Evolutionary conservation across 2,797 vertebrate species (phyloP).

Genomic region (Lophius americanus): DNA sequence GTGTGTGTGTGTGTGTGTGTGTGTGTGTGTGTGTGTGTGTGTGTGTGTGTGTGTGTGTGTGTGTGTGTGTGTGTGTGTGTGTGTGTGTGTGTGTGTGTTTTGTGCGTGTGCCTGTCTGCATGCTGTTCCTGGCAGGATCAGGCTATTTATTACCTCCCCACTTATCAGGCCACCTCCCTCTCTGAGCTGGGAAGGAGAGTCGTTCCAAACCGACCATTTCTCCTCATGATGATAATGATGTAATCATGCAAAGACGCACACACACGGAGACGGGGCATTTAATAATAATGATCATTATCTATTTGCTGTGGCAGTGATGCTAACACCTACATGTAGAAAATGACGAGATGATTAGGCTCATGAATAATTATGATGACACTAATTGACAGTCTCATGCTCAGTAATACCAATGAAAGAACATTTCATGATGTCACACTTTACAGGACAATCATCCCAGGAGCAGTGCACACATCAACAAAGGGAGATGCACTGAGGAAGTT

Average conservation of each 20-base stretch:
- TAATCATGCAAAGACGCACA: constrained; percentile 28
- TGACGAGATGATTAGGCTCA: constrained; percentile 48
- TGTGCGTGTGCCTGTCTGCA: constrained; percentile 16
- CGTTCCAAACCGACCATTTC: constrained; percentile 49
- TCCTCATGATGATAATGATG: constrained; percentile 37
- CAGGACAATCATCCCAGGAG: constrained; percentile 11
- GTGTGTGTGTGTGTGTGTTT: constrained; percentile 22
- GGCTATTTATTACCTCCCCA: constrained; percentile 75
- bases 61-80: constrained; percentile 17
- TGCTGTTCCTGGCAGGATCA: constrained; percentile 58
- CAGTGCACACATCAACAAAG: constrained; percentile 13
- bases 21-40: neutral
- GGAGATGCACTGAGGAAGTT: constrained; percentile 18
- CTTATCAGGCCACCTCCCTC: constrained; percentile 66
- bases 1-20: too few species aligned
- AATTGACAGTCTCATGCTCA: constrained; percentile 42
- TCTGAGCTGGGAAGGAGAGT: constrained; percentile 38
- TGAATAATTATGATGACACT: constrained; percentile 52
- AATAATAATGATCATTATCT: constrained; percentile 46
- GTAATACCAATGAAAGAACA: constrained; percentile 12
- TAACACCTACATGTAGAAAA: constrained; percentile 24
- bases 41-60: constrained; percentile 2
- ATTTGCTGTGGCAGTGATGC: constrained; percentile 29
- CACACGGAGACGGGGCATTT: constrained; percentile 17
- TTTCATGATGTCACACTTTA: constrained; percentile 16